phyloP scores from a whole-genome alignment of 1,140 invertebrate species.

The Brevipalpus yothersi region DNA sequence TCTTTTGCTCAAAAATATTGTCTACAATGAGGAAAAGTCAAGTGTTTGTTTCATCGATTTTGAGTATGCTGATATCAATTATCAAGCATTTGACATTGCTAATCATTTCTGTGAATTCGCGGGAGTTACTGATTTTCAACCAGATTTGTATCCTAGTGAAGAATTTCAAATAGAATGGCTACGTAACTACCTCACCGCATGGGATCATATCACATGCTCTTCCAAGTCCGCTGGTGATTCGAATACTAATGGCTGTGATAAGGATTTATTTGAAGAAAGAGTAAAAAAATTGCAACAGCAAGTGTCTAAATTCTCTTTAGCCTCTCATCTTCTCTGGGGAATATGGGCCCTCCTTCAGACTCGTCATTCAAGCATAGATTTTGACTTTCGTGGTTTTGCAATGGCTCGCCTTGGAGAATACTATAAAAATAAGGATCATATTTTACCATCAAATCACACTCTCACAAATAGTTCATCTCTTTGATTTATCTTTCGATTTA shows the following conservation, averaged over 20 bases:
- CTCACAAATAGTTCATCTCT: no score
- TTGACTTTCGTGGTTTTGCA: constrained; percentile 68
- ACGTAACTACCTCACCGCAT: constrained; percentile 35
- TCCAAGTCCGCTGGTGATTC: neutral
- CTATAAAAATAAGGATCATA: constrained; percentile 1
- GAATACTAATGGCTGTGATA: neutral
- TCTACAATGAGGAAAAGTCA: constrained; percentile 32
- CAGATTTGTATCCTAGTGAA: constrained; percentile 42
- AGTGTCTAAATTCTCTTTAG: constrained; percentile 49
- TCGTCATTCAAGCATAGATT: constrained; percentile 68
- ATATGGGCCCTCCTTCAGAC: constrained; percentile 77
- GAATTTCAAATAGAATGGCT: constrained; percentile 57
- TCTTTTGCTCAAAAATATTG: constrained; percentile 73
- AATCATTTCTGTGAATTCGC: constrained; percentile 92
- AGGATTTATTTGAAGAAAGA: constrained; percentile 23
- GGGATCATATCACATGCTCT: constrained; percentile 7
- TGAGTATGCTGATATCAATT: constrained; percentile 83
- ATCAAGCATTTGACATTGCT: constrained; percentile 84
- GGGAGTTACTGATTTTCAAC: constrained; percentile 36
- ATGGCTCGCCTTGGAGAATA: constrained; percentile 3
- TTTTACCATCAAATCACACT: neutral
- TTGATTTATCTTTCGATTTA: no score
- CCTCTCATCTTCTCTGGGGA: constrained; percentile 72
- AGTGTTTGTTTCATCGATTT: constrained; percentile 82
- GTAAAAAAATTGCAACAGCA: constrained; percentile 43